A percentile compares a stretch with the other conserved stretches of the same genome.
Conservation (phyloP, 2,113 vertebrate species). For the Haliaeetus leucogaster region DNA sequence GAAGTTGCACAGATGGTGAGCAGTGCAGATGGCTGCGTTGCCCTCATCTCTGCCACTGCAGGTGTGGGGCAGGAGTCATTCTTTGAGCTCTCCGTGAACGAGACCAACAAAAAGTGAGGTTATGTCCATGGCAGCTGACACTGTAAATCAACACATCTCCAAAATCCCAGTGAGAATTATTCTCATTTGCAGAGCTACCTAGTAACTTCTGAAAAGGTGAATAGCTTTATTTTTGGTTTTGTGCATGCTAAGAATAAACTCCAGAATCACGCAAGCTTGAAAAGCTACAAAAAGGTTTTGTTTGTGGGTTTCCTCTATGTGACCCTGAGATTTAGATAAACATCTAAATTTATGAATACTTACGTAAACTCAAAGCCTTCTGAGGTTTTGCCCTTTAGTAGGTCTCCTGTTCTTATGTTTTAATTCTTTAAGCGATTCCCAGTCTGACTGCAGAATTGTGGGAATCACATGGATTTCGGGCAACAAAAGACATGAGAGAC, state of each 20-base stretch:
- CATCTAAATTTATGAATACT: not conserved
- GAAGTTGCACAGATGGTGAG: not conserved
- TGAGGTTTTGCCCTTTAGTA: not conserved
- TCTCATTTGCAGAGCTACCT: not conserved
- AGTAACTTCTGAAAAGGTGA: not conserved
- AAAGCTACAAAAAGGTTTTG: not conserved
- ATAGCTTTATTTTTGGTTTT: not conserved
- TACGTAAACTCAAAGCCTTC: not conserved
- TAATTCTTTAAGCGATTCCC: not conserved
- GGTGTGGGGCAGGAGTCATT: not conserved
- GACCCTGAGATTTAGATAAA: not conserved
- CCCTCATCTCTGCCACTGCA: not conserved
- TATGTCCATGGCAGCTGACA: not conserved
- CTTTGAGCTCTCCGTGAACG: not conserved
- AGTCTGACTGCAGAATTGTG: fast-evolving
- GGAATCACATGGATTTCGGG: not conserved
- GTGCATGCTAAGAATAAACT: not conserved
- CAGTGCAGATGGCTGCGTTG: not conserved
- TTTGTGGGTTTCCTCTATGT: not conserved
- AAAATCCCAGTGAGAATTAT: not conserved
- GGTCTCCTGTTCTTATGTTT: not conserved
- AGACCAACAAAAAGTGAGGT: not conserved
- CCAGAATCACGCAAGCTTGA: not conserved
- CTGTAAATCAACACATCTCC: not conserved
- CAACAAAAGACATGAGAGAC: not conserved